Conservation (phyloP, 2,113 vertebrate species). For the Polypterus bichir region DNA sequence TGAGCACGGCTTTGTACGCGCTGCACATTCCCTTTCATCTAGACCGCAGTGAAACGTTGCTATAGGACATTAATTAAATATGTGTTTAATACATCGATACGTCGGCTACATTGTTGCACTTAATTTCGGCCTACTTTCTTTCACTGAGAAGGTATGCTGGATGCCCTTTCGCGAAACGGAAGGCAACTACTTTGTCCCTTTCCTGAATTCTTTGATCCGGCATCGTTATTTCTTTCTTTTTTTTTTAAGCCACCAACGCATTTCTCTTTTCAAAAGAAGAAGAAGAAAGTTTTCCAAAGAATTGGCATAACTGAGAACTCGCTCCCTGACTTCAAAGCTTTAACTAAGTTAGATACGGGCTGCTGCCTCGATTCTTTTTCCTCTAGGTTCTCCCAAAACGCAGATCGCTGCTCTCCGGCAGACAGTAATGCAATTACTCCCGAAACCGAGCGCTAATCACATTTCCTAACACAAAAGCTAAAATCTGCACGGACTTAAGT, state of each 20-base stretch:
- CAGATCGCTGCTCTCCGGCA: slow-evolving; percentile 33
- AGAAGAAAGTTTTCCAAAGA: slow-evolving; percentile 19
- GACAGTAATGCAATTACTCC: slow-evolving; percentile 57
- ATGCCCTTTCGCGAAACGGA: too few species aligned
- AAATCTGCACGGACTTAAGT: slow-evolving; percentile 37
- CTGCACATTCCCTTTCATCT: background rate
- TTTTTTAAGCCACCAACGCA: background rate
- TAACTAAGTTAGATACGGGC: slow-evolving; percentile 56
- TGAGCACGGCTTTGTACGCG: background rate
- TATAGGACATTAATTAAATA: background rate
- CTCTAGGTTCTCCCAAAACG: slow-evolving; percentile 14
- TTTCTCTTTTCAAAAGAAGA: slow-evolving; percentile 22
- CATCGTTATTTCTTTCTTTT: background rate
- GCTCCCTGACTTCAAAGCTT: slow-evolving; percentile 27
- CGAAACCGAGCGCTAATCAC: slow-evolving; percentile 53
- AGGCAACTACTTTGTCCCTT: too few species aligned
- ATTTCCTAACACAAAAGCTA: slow-evolving; percentile 55
- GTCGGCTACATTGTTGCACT: too few species aligned
- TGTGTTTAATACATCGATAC: too few species aligned
- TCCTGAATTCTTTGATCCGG: background rate
- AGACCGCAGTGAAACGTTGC: background rate
- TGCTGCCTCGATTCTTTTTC: slow-evolving; percentile 33
- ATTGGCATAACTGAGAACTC: slow-evolving; percentile 5
- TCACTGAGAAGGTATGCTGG: too few species aligned
- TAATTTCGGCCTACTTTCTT: too few species aligned